A percentile compares a stretch with the other conserved stretches of the same genome.
These are phyloP conservation scores for Reticulitermes speratus DNA, from an alignment of 1,140 invertebrate species.

Conservation along the genomic window DNA sequence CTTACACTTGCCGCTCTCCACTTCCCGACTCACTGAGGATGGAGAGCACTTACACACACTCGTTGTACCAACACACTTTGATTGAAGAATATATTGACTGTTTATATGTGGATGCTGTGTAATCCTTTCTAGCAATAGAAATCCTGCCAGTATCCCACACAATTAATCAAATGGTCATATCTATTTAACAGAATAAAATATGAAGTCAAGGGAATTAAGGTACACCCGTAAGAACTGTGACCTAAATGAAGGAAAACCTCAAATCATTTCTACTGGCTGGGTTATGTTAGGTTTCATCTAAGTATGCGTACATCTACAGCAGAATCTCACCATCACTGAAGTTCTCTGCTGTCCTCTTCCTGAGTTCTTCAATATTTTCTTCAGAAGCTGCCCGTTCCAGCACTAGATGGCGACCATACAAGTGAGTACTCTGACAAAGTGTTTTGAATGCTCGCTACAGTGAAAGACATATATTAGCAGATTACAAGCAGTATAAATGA, in stretches of 20 bases:
- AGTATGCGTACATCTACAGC: background rate
- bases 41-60: too few relatives aligned
- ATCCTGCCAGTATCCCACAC: too few relatives aligned
- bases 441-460: conserved; percentile 87
- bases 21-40: too few relatives aligned
- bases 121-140: too few relatives aligned
- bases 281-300: background rate
- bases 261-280: background rate
- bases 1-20: too few relatives aligned
- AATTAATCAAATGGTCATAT: background rate
- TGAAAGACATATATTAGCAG: conserved; percentile 6
- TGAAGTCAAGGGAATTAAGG: background rate
- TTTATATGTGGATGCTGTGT: too few relatives aligned
- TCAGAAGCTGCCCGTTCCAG: conserved; percentile 94
- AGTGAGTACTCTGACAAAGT: conserved; percentile 92
- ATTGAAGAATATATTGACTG: too few relatives aligned
- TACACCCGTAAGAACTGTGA: background rate
- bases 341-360: conserved; percentile 80
- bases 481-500: too few relatives aligned
- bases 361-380: conserved; percentile 74
- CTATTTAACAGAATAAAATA: background rate
- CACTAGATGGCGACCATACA: conserved; percentile 92
- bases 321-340: conserved; percentile 46
- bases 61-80: too few relatives aligned
- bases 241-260: background rate